Evolutionary conservation across 2,113 vertebrate species (phyloP), one percentile per base, ranked within the genome.

Genomic region (Semnornis frantzii): DNA sequence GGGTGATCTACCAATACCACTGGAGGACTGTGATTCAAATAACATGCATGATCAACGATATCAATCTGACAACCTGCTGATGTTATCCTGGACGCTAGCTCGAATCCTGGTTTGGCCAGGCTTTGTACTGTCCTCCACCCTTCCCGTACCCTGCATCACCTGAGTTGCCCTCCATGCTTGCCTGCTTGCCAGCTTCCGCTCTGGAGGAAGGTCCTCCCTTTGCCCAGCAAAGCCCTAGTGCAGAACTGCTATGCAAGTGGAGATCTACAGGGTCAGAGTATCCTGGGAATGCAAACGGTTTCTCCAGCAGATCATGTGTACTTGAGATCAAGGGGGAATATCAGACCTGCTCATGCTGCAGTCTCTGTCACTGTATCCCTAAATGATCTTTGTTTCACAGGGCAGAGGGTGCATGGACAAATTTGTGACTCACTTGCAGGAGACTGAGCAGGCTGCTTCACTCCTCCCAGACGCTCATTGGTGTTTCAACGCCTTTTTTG

Each of bases 401-500:
- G 7, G 17, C 8, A 77, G 5, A 63, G 5, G 6, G 24, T 10
- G 6, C 42, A 74, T 11, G 8, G 33, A 55, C 68, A 87, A n/a
- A 48, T 8, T 79, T 16, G 31, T 59, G 39, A n/a, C 46, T 88
- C 2, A 0, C 30, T 83, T 77, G 39, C n/a, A 70, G 75, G 34
- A 74, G 63, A 12, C 42, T 66, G n/a, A 0, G 5, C 37, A 64
- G 39, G 46, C 23, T 48, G 28, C 28, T 42, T 83, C 5, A 1
- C 42, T 74, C 12, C 28, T 92, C n/a, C 39, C 39, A 54, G 69
- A 59, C 15, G 23, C 18, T 83, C 33, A n/a, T 63, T 10, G 34
- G 23, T 55, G 44, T 62, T 81, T 65, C 65, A 64, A 94, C 92
- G 50, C 94, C 95, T 92, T 95, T 95, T 96, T 95, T 94, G 93